phyloP scores from a whole-genome alignment of 2,797 vertebrate species.

The Staurois parvus region DNA sequence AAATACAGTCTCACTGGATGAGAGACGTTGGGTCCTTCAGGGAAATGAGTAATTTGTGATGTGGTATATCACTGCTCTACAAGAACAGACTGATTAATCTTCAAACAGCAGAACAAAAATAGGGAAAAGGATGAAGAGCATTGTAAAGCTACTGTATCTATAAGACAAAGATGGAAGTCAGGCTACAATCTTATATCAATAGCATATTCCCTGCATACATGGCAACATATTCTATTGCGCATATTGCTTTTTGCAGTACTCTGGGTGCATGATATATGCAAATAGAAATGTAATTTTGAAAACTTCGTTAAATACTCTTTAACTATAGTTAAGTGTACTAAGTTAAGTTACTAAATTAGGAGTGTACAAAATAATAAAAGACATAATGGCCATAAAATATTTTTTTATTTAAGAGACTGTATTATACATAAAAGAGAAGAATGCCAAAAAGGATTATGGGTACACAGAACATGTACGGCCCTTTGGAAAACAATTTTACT shows the following conservation, averaged over 20 bases:
- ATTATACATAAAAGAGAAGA: conserved; percentile 25
- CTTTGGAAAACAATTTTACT: conserved; percentile 52
- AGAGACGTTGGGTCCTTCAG: not conserved
- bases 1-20: not conserved
- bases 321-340: not conserved
- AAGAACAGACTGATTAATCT: not conserved
- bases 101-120: not conserved
- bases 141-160: not conserved
- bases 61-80: not conserved
- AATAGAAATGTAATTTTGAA: not conserved
- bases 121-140: not conserved
- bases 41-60: not conserved
- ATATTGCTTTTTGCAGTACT: not conserved
- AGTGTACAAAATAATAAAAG: conserved; percentile 12
- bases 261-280: not conserved
- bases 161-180: not conserved
- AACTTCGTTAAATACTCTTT: not conserved
- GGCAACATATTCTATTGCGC: not conserved
- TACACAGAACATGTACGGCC: conserved; percentile 33
- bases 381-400: not conserved
- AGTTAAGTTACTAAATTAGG: no score
- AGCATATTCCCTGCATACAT: not conserved
- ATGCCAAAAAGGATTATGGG: conserved; percentile 25
- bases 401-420: not conserved
- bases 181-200: no score